Evolutionary conservation across 2,888 invertebrate species (phyloP).

Genomic region (Agrochola lota): DNA sequence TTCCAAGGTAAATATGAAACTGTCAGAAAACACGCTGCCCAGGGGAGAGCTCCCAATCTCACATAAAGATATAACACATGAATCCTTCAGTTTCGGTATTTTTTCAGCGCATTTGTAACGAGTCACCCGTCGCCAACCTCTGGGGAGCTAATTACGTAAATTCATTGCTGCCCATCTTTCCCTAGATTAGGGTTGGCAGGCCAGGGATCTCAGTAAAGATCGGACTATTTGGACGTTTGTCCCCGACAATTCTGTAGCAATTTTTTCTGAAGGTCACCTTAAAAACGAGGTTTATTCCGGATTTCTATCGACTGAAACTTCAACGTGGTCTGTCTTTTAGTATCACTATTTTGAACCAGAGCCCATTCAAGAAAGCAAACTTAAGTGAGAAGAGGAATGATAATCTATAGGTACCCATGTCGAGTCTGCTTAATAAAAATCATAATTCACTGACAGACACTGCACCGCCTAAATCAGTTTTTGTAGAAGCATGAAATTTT

Average conservation of each 20-base stretch:
- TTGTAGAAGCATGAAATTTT: too few relatives aligned
- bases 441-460: neutral
- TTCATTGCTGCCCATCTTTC: slow-evolving; percentile 47
- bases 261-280: neutral
- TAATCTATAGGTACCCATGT: too few relatives aligned
- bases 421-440: neutral
- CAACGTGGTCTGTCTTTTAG: neutral
- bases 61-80: slow-evolving; percentile 41
- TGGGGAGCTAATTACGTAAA: slow-evolving; percentile 60
- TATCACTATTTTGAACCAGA: neutral
- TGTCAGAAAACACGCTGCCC: neutral
- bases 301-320: neutral
- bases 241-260: too few relatives aligned
- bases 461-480: too few relatives aligned
- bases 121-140: slow-evolving; percentile 40
- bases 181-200: slow-evolving; percentile 40
- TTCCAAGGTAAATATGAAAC: slow-evolving; percentile 15
- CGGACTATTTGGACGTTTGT: neutral
- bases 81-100: slow-evolving; percentile 43
- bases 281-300: neutral
- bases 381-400: neutral
- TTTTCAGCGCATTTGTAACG: slow-evolving; percentile 51
- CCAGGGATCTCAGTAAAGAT: slow-evolving; percentile 3
- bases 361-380: neutral
- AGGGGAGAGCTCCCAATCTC: neutral